phyloP scores from a whole-genome alignment of 2,113 vertebrate species.

The Passerina amoena region DNA sequence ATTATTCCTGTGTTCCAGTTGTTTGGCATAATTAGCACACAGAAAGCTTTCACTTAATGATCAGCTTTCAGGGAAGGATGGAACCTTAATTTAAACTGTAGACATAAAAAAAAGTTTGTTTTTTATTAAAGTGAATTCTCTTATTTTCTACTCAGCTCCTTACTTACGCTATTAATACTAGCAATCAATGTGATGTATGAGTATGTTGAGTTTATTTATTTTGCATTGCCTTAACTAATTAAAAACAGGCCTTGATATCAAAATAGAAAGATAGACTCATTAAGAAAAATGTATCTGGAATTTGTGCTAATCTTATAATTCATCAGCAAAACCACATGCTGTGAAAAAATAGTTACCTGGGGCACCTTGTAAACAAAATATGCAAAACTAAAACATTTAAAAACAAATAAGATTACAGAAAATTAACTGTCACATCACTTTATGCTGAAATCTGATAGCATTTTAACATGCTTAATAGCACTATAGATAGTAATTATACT shows the following conservation, averaged over 20 bases:
- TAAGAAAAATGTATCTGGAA: not conserved
- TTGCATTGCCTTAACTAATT: not conserved
- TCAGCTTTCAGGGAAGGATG: not conserved
- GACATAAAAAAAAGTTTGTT: not conserved
- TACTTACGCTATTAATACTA: not conserved
- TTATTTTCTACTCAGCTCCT: not conserved
- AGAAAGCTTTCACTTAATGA: not conserved
- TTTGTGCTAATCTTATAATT: constrained; percentile 1
- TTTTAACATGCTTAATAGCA: not conserved
- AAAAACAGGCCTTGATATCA: not conserved
- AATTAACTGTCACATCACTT: not conserved
- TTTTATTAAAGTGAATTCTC: not conserved
- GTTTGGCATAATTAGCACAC: not conserved
- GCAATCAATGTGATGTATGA: not conserved
- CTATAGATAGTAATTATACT: not conserved
- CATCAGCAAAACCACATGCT: not conserved
- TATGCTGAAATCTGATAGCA: not conserved
- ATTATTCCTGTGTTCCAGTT: not conserved
- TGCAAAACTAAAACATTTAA: not conserved
- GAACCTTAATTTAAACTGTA: not conserved
- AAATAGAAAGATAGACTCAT: not conserved
- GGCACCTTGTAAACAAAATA: not conserved
- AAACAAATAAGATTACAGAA: not conserved
- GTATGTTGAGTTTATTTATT: not conserved
- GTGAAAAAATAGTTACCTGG: not conserved